Conservation (phyloP, 2,888 invertebrate genomes). For the Galerucella calmariensis region DNA sequence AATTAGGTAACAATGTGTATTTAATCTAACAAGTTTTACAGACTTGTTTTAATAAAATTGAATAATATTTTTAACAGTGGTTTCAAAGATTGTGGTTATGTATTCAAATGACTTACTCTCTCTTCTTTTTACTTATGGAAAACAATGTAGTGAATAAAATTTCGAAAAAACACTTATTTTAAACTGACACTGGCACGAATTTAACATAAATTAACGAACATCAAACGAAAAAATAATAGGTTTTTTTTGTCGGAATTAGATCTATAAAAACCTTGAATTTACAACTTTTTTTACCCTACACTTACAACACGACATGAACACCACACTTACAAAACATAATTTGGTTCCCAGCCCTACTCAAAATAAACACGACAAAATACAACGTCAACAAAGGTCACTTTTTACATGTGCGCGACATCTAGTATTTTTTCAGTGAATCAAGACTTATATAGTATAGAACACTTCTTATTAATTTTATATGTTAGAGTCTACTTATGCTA, state of each 20-base stretch:
- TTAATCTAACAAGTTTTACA: background rate
- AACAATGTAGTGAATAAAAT: conserved; percentile 2
- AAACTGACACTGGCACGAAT: conserved; percentile 20
- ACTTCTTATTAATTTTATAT: background rate
- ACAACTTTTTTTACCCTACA: conserved; percentile 23
- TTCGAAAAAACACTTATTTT: background rate
- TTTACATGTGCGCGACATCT: conserved; percentile 8
- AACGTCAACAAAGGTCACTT: conserved; percentile 26
- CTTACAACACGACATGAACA: conserved; percentile 11
- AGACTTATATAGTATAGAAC: background rate
- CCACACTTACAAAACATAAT: conserved; percentile 21
- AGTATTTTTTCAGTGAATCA: background rate
- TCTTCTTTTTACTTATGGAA: conserved; percentile 1
- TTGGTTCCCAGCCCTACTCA: conserved; percentile 29
- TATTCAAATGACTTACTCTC: conserved; percentile 5
- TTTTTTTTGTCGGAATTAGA: background rate
- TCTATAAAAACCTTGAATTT: conserved; percentile 19
- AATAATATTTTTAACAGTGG: background rate
- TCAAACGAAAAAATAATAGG: conserved; percentile 17
- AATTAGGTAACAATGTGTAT: background rate
- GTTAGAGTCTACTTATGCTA: background rate
- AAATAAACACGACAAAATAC: conserved; percentile 34
- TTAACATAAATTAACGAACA: conserved; percentile 8
- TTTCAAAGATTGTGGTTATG: conserved; percentile 12
- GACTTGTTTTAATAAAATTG: background rate